A percentile compares a stretch with the other conserved stretches of the same genome.
Evolutionary conservation across 2,888 invertebrate species (phyloP).

Genomic region (Crocallis elinguaria): DNA sequence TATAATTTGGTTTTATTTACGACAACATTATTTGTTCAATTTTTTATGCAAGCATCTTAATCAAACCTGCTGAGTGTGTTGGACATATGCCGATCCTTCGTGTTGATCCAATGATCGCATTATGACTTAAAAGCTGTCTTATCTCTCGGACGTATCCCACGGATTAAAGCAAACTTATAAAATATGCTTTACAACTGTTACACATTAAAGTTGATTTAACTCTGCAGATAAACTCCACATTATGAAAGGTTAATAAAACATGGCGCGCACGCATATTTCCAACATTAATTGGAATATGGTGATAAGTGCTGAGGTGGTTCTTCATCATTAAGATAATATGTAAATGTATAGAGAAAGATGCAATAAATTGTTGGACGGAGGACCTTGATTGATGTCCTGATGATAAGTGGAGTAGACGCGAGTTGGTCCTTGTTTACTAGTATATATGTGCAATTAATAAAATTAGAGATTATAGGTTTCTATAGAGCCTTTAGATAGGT

Average conservation of each 20-base stretch:
- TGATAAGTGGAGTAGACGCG: conserved; percentile 56
- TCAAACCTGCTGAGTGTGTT: background rate
- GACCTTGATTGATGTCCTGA: conserved; percentile 64
- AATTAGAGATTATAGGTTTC: background rate
- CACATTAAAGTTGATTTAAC: conserved; percentile 67
- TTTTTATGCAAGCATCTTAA: too few species aligned
- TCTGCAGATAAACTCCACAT: conserved; percentile 60
- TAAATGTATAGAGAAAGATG: conserved; percentile 62
- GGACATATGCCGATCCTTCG: background rate
- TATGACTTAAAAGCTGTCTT: conserved; percentile 22
- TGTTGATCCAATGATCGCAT: conserved; percentile 5
- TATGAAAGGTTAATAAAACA: conserved; percentile 77
- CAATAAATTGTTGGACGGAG: conserved; percentile 59
- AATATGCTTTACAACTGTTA: conserved; percentile 56
- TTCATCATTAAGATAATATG: conserved; percentile 79
- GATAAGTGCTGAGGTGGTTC: conserved; percentile 70
- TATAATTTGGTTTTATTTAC: too few species aligned
- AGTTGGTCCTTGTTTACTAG: conserved; percentile 46
- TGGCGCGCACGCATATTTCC: conserved; percentile 65
- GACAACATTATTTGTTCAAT: too few species aligned
- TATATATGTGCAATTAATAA: conserved; percentile 39
- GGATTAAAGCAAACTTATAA: conserved; percentile 50
- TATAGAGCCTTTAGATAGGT: background rate
- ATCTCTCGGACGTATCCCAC: conserved; percentile 35
- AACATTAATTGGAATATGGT: conserved; percentile 77